Evolutionary conservation across 2,888 invertebrate genomes (phyloP).

Genomic region (Lucinisca nassula): DNA sequence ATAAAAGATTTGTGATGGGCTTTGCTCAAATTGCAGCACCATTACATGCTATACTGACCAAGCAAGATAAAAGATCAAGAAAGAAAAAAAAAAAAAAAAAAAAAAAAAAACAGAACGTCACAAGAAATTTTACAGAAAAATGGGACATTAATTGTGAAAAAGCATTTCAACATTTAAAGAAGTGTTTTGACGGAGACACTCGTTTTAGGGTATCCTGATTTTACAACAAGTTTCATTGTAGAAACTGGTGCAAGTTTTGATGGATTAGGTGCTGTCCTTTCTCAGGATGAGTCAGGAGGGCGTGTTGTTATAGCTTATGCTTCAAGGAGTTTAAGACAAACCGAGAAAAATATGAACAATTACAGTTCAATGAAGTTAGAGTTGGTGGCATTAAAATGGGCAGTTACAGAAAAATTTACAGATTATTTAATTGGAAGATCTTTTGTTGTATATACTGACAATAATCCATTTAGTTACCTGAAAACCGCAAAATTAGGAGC

Average conservation of each 20-base stretch:
- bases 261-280: conserved; percentile 61
- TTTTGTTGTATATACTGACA: conserved; percentile 61
- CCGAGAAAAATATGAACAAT: conserved; percentile 61
- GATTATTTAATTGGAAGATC: conserved; percentile 51
- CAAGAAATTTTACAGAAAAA: conserved; percentile 5
- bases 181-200: conserved; percentile 41
- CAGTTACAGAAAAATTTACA: conserved; percentile 61
- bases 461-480: conserved; percentile 66
- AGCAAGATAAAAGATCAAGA: neutral
- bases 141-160: conserved; percentile 41
- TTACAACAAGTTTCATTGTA: conserved; percentile 51
- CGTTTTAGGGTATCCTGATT: conserved; percentile 68
- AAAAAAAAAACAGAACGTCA: neutral
- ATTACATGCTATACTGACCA: conserved; percentile 16
- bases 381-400: conserved; percentile 64
- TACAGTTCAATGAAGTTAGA: conserved; percentile 68
- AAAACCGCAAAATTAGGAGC: too few species aligned
- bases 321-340: conserved; percentile 50
- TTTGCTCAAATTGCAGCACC: conserved; percentile 48
- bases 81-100: too few species aligned
- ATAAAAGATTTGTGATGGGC: conserved; percentile 18
- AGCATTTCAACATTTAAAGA: conserved; percentile 59
- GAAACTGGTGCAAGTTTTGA: conserved; percentile 66
- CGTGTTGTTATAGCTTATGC: conserved; percentile 63
- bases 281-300: conserved; percentile 56